These are phyloP conservation scores for Drosophila willistoni DNA, from an alignment of 1,140 invertebrate species.

Conservation along the genomic window DNA sequence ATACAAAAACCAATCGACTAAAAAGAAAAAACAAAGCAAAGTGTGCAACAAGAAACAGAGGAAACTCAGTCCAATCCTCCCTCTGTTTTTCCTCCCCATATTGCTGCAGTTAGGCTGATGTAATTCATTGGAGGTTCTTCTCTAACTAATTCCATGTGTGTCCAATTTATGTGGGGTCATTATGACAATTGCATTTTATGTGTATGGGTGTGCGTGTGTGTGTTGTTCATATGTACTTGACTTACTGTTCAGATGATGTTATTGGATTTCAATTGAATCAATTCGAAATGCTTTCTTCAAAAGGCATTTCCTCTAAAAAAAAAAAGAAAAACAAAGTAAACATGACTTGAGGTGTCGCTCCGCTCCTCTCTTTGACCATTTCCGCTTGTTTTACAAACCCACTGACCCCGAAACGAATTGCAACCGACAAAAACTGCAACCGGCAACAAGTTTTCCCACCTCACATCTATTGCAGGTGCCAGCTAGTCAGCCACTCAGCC, in stretches of 20 bases:
- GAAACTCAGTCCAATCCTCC: background rate
- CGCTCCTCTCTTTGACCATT: slow-evolving; percentile 24
- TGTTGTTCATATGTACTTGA: slow-evolving; percentile 24
- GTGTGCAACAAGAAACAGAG: background rate
- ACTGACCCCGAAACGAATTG: slow-evolving; percentile 60
- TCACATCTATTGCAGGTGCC: slow-evolving; percentile 51
- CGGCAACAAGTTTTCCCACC: slow-evolving; percentile 49
- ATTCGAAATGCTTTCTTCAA: slow-evolving; percentile 3
- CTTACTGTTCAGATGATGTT: slow-evolving; percentile 37
- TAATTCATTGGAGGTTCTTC: slow-evolving; percentile 22
- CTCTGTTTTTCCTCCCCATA: no score
- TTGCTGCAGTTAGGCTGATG: slow-evolving; percentile 23
- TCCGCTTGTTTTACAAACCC: slow-evolving; percentile 59
- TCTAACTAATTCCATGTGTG: background rate
- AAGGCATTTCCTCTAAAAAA: background rate
- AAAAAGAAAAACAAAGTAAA: background rate
- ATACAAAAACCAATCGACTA: slow-evolving; percentile 31
- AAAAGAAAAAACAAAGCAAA: slow-evolving; percentile 3
- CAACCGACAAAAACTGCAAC: slow-evolving; percentile 47
- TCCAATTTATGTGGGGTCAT: slow-evolving; percentile 17
- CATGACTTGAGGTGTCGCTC: background rate
- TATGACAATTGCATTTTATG: slow-evolving; percentile 23
- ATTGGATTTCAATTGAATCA: slow-evolving; percentile 50
- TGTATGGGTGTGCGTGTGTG: background rate
- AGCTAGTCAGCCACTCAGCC: slow-evolving; percentile 44